phyloP scores from a whole-genome alignment of 2,888 invertebrate genomes.

The Apotomis betuletana region DNA sequence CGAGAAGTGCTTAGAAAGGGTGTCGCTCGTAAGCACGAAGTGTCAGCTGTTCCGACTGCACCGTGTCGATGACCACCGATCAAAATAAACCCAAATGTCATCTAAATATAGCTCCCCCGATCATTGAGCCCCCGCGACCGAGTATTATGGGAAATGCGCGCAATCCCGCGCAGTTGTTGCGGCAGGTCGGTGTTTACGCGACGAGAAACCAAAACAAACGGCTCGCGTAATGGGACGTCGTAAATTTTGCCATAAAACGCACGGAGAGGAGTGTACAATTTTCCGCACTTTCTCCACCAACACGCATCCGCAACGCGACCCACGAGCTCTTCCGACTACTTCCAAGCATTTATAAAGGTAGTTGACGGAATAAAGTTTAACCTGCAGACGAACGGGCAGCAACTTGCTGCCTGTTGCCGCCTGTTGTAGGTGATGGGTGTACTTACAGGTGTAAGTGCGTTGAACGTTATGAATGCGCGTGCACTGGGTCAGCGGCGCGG shows the following conservation, averaged over 20 bases:
- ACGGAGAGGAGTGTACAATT: slow-evolving; percentile 22
- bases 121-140: slow-evolving; percentile 27
- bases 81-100: slow-evolving; percentile 56
- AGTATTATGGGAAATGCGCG: slow-evolving; percentile 23
- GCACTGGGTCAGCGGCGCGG: slow-evolving; percentile 8
- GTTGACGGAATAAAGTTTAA: neutral
- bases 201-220: slow-evolving; percentile 26
- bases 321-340: neutral
- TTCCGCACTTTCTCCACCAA: slow-evolving; percentile 24
- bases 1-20: neutral
- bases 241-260: slow-evolving; percentile 26
- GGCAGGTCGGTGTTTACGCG: slow-evolving; percentile 19
- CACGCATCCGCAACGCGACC: slow-evolving; percentile 5
- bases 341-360: neutral
- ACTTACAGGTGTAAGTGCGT: neutral
- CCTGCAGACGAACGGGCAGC: neutral
- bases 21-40: neutral
- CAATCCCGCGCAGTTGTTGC: slow-evolving; percentile 1
- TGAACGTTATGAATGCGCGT: slow-evolving; percentile 9
- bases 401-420: neutral
- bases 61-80: slow-evolving; percentile 34
- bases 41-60: slow-evolving; percentile 36
- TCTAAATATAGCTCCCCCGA: slow-evolving; percentile 51
- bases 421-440: slow-evolving; percentile 5
- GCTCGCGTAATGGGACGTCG: slow-evolving; percentile 11